Base-by-base conservation (phyloP, 2,797 vertebrate genomes). In the Nannoperca obscura region DNA sequence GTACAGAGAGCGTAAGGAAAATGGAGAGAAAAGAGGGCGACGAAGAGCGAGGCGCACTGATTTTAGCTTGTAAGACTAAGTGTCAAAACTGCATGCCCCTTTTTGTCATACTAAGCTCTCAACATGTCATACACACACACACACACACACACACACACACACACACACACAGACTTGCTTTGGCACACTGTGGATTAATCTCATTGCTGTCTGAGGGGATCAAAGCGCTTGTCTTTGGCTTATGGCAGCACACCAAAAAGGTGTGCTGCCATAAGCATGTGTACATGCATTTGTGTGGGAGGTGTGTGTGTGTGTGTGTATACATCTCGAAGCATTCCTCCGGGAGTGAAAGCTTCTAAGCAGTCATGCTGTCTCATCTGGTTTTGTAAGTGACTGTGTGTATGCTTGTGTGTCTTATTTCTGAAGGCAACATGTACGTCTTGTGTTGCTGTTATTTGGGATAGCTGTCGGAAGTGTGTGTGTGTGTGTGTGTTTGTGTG, bases 181-280 rank as follows among this genome's bases (percentile, higher is more conserved):
- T 86, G 82, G 85, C 82, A 88, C 66, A 62, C 50, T 80, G 74
- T 85, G 91, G 80, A 92, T 88, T 93, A 93, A 90, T 88, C 85
- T 87, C 83, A 85, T 87, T 87, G 83, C 74, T 83, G 84, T 89
- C 83, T 87, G 78, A 84, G 34, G 53, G 83, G 89, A 93, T 93
- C 89, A 92, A 88, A 92, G 89, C n/a, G 5, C 68, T 67, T 44
- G 73, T 80, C 74, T 86, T 22, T 76, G 74, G 66, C 55, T 78
- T 70, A 53, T 72, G 44, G 66, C 64, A 80, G 78, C 59, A 13
- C 61, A 63, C 60, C 46, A 17, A 17, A 17, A 17, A 17, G 44
- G 15, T 46, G 44, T 46, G 15, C 44, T 46, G 44, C 19, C 84
- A 84, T 79, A 69, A 86, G 85, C 76, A 79, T 87, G 75, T 83